Evolutionary conservation across 2,113 vertebrate genomes (phyloP).

Genomic region (Camarhynchus parvulus): DNA sequence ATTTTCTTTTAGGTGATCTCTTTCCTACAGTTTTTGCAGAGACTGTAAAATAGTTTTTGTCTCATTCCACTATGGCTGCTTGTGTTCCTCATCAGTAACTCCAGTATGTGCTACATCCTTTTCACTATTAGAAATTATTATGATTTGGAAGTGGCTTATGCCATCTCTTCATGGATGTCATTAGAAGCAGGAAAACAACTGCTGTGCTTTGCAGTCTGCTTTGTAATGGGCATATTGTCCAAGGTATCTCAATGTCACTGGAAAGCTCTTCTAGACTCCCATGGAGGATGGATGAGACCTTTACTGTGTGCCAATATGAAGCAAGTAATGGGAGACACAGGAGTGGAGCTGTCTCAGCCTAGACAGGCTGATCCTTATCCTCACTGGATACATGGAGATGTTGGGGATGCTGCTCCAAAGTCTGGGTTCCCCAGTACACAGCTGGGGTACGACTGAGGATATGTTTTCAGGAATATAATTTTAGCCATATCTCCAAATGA

Average conservation of each 20-base stretch:
- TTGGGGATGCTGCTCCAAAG: background rate
- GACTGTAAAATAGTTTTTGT: constrained; percentile 12
- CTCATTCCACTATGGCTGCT: constrained; percentile 5
- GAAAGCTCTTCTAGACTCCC: background rate
- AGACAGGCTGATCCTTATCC: background rate
- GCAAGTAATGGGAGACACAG: background rate
- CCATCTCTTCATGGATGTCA: background rate
- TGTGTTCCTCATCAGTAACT: constrained; percentile 59
- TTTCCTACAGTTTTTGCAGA: constrained; percentile 17
- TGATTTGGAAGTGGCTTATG: background rate
- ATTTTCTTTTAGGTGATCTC: background rate
- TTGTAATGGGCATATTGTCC: background rate
- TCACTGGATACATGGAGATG: background rate
- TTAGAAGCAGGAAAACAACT: background rate
- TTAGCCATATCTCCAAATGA: background rate
- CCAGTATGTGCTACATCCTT: constrained; percentile 30
- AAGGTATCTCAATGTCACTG: background rate
- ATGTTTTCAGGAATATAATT: background rate
- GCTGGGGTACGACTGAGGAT: background rate
- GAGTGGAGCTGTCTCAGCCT: background rate
- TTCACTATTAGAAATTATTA: background rate
- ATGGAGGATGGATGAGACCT: background rate
- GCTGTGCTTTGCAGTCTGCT: background rate
- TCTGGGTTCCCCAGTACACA: background rate
- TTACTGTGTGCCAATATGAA: background rate